These are phyloP conservation scores for Todus mexicanus DNA, from an alignment of 2,797 vertebrate genomes.

Conservation along the genomic window DNA sequence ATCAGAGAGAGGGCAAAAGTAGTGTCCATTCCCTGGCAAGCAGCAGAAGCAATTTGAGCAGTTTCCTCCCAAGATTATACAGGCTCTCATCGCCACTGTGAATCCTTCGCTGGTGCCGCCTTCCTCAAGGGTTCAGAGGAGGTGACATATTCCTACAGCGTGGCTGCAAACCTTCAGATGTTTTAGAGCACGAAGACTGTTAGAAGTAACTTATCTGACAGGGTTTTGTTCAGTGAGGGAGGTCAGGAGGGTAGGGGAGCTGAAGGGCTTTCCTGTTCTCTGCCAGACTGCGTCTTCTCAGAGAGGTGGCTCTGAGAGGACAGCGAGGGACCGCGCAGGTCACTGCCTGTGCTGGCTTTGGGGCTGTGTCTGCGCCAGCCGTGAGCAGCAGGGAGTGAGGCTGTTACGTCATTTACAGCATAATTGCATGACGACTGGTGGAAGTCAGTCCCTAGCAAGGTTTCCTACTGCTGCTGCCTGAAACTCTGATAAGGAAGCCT, in stretches of 20 bases:
- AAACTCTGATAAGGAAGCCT: background rate
- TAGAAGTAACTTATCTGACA: background rate
- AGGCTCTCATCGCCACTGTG: background rate
- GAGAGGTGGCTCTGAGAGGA: background rate
- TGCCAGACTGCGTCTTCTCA: fast-evolving
- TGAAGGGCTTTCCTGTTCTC: background rate
- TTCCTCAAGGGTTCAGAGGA: background rate
- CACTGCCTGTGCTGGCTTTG: background rate
- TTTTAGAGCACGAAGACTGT: background rate
- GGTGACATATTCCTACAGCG: background rate
- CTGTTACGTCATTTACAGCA: fast-evolving
- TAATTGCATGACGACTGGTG: background rate
- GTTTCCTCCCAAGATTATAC: background rate
- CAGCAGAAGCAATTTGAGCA: background rate
- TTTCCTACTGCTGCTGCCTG: background rate
- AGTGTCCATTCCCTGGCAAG: background rate
- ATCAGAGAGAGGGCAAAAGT: background rate
- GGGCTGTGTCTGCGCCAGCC: background rate
- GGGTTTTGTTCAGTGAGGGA: background rate
- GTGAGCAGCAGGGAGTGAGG: fast-evolving
- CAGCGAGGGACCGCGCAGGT: background rate
- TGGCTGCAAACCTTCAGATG: background rate
- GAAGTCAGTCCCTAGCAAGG: background rate
- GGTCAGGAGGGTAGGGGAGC: background rate
- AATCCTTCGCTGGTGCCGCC: background rate